phyloP scores from a whole-genome alignment of 2,888 invertebrate species.

The Drosophila rubida region DNA sequence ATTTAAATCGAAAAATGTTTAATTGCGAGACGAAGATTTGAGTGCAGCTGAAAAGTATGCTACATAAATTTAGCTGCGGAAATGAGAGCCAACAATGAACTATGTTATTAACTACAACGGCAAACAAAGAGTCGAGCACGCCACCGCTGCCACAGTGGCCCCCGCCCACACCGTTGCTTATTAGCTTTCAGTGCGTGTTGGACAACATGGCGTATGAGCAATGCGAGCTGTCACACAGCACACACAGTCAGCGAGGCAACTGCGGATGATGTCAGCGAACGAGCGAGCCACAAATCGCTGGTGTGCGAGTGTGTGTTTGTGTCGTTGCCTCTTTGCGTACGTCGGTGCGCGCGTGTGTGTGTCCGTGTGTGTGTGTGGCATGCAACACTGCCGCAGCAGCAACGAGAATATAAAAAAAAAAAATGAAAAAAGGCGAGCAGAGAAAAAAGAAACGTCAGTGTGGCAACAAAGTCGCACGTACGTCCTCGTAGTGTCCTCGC shows the following conservation, averaged over 20 bases:
- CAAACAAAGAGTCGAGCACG: not conserved
- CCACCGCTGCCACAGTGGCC: not conserved
- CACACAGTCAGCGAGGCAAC: constrained; percentile 33
- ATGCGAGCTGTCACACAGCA: constrained; percentile 46
- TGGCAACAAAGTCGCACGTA: constrained; percentile 70
- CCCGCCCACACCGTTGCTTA: constrained; percentile 33
- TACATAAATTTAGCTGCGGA: not conserved
- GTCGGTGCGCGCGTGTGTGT: constrained; percentile 11
- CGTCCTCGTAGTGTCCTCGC: constrained; percentile 76
- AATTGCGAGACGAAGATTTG: constrained; percentile 2
- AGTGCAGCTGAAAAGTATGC: constrained; percentile 18
- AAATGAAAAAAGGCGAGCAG: constrained; percentile 1
- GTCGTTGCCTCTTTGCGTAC: constrained; percentile 3
- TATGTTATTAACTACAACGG: constrained; percentile 23
- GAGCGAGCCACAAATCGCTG: constrained; percentile 39
- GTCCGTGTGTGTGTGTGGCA: constrained; percentile 44
- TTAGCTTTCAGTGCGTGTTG: constrained; percentile 55
- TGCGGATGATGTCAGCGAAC: constrained; percentile 77
- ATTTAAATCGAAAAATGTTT: constrained; percentile 8
- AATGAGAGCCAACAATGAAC: constrained; percentile 12
- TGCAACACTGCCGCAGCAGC: constrained; percentile 67
- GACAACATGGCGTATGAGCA: constrained; percentile 59
- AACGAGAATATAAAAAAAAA: constrained; percentile 28
- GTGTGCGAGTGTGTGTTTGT: constrained; percentile 1
- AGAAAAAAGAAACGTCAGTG: constrained; percentile 45